Base-by-base conservation (phyloP, 2,113 vertebrate species). In the human region DNA sequence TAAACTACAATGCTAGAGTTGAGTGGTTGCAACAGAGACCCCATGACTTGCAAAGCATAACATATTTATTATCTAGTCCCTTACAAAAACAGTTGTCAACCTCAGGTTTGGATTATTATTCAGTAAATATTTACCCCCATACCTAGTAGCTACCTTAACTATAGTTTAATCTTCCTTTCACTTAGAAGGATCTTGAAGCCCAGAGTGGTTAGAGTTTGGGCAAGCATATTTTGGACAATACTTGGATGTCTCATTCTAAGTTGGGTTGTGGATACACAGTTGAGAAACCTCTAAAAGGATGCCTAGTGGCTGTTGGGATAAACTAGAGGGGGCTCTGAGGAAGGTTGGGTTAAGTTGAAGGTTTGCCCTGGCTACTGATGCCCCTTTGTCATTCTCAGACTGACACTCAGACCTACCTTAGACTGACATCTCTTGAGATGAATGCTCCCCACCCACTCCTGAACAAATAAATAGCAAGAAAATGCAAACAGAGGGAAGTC, bases 391-490 rank as follows among this genome's bases (percentile, higher is more conserved):
- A 76, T n/a, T 48, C 30, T 90, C 20, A 52, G 73, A 59, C 55
- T 64, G 32, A 73, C 25, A 17, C 61, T 64, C 27, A 64, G 61
- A 30, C 27, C 61, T 64, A 64, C 61, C 20, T 90, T 13, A 66
- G 73, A 59, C 55, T 57, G 27, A 81, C 30, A 14, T 52, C 10
- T 85, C 95, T 98, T 78, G 96, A 98, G 98, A 98, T 96, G 91
- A 97, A 98, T 96, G 90, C 72, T 89, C 92, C 93, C 25, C 25
- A 32, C 50, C 96, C 88, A 93, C 82, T 45, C 83, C 72, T 23
- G 89, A 95, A 64, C 70, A 35, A 80, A 95, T 97, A 98, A 98
- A 98, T 92, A 98, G 97, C 95, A 75, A 97, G 97, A 55, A 98
- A 98, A 98, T 97, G 90, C 89, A 98, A 94, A 52, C 86, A 89